Conservation (phyloP, 2,113 vertebrate species). For the Ictalurus punctatus region DNA sequence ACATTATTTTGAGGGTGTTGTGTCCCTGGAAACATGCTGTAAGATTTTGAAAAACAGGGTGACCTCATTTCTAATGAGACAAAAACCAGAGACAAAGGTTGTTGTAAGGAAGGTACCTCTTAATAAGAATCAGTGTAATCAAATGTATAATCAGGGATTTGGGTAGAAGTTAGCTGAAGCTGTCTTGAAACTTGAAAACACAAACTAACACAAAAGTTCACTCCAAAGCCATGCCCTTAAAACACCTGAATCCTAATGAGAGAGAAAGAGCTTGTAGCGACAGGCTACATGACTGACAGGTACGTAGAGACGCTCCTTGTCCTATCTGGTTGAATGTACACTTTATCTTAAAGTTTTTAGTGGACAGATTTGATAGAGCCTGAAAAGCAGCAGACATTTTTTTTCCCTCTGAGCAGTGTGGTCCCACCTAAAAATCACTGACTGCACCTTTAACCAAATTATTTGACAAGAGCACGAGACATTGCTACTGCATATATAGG, state of each 20-base stretch:
- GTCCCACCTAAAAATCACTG: background rate
- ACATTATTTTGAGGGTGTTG: background rate
- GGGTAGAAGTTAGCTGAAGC: background rate
- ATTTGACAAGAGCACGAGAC: background rate
- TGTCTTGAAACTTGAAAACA: background rate
- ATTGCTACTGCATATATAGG: too few species aligned
- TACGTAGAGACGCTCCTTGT: background rate
- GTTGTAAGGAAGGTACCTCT: background rate
- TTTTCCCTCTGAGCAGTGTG: background rate
- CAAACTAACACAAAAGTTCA: background rate
- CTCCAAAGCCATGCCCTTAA: background rate
- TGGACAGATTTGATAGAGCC: background rate
- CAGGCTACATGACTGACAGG: background rate
- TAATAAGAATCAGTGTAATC: background rate
- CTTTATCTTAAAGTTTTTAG: background rate
- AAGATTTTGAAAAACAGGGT: background rate
- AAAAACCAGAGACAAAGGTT: background rate
- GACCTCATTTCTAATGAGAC: background rate
- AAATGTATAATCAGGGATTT: background rate
- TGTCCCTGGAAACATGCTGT: background rate
- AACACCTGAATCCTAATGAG: background rate
- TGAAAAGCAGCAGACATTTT: background rate
- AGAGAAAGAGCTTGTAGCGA: background rate
- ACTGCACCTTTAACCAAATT: background rate
- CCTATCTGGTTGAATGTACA: background rate